Evolutionary conservation across 2,888 invertebrate species (phyloP).

Genomic region (Helicoverpa assulta): DNA sequence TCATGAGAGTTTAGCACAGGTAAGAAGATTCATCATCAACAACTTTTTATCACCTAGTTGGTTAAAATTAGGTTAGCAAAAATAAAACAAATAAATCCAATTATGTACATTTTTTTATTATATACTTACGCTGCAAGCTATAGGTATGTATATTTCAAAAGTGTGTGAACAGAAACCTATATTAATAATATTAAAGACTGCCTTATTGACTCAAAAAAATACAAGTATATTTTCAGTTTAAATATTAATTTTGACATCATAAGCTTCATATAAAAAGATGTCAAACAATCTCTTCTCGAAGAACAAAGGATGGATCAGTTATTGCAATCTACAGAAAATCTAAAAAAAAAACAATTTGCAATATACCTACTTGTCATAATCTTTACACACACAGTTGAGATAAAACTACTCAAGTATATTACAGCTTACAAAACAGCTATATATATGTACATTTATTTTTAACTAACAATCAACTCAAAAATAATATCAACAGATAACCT

Average conservation of each 20-base stretch:
- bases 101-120: constrained; percentile 43
- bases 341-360: no score
- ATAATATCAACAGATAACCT: constrained; percentile 19
- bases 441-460: constrained; percentile 25
- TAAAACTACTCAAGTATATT: neutral
- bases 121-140: constrained; percentile 35
- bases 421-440: constrained; percentile 9
- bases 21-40: no score
- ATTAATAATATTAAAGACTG: neutral
- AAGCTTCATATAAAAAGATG: no score
- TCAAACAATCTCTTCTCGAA: no score
- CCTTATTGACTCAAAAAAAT: no score
- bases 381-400: constrained; percentile 18
- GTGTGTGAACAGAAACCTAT: neutral
- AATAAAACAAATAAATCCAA: constrained; percentile 24
- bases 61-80: neutral
- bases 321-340: no score
- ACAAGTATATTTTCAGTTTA: no score
- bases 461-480: neutral
- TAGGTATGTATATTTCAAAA: constrained; percentile 7
- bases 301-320: no score
- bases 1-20: no score
- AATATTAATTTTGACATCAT: no score
- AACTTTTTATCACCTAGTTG: no score
- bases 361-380: no score